These are phyloP conservation scores for Sicus ferrugineus DNA, from an alignment of 2,888 invertebrate genomes.

Conservation along the genomic window DNA sequence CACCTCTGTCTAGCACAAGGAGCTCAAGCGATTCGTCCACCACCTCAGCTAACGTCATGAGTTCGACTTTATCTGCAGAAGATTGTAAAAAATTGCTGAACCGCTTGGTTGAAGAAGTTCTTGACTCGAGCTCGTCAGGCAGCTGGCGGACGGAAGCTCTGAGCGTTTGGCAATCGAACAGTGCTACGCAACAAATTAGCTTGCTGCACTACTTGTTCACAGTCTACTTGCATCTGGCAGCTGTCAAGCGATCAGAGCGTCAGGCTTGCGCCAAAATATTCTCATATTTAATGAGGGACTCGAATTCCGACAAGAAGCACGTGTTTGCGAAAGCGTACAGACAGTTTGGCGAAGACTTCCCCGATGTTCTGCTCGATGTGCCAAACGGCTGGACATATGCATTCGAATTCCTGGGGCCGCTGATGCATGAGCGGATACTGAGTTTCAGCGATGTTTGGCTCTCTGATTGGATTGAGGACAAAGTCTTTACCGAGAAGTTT, in stretches of 20 bases:
- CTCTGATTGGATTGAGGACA: slow-evolving; percentile 50
- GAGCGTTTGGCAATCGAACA: slow-evolving; percentile 48
- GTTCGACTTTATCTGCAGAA: slow-evolving; percentile 38
- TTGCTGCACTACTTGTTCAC: slow-evolving; percentile 51
- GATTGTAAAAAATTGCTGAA: slow-evolving; percentile 52
- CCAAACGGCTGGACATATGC: slow-evolving; percentile 58
- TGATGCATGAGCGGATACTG: slow-evolving; percentile 53
- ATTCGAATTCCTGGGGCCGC: slow-evolving; percentile 58
- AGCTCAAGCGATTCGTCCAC: neutral
- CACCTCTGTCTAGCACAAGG: slow-evolving; percentile 24
- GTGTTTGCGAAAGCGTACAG: slow-evolving; percentile 51
- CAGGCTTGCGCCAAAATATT: slow-evolving; percentile 54
- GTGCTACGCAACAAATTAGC: slow-evolving; percentile 46
- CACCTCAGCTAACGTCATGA: neutral
- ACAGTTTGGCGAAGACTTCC: slow-evolving; percentile 50
- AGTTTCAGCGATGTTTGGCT: slow-evolving; percentile 54
- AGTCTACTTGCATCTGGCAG: slow-evolving; percentile 51
- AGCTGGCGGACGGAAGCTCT: slow-evolving; percentile 50
- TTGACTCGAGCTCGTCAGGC: slow-evolving; percentile 44
- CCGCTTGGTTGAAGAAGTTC: slow-evolving; percentile 50
- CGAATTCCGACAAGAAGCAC: slow-evolving; percentile 43
- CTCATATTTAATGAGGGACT: slow-evolving; percentile 46
- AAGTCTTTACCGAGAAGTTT: slow-evolving; percentile 49
- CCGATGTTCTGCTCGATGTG: slow-evolving; percentile 56
- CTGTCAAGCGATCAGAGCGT: slow-evolving; percentile 49